Base-by-base conservation (phyloP, 1,140 invertebrate species). In the Drosophila melanica region DNA sequence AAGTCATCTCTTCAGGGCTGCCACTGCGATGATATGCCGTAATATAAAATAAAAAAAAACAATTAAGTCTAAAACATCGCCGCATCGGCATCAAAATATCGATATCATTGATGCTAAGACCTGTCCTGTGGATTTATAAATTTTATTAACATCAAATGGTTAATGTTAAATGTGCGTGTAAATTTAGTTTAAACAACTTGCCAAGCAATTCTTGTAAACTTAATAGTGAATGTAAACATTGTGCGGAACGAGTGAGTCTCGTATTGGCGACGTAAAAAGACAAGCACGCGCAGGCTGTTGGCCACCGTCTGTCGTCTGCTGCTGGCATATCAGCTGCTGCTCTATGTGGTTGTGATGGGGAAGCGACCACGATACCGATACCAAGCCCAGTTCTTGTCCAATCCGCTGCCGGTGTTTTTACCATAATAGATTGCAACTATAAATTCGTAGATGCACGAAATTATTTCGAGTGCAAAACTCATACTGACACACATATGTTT, bases 281-380 rank as follows among this genome's bases (percentile, higher is more conserved):
- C 59, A 62, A 86, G 78, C 81, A 86, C 81, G 81, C 77, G 81
- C 77, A 86, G 74, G 75, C 71, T 79, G 27, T 6, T 27, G 27
- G 6, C 27, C 27, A 27, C 27, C 27, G 27, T 27, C 27, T 27
- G 60, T 30, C 71, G 75, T 77, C 74, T 72, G 63, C 69, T 71
- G 45, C 45, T 60, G 58, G 60, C 68, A 47, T 75, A 81, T 86
- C 81, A 86, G 81, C 81, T 77, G 81, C 81, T 85, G 68, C 50
- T 27, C 48, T 37, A 23, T 60, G 27, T 48, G 11, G 33, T 44
- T 58, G 45, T 59, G 47, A 67, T 65, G 63, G 33, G 60, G 63
- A 74, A 80, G 48, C 72, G 41, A 76, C 42, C 50, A 60, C 76
- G 80, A 67, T 60, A 65, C 73, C 79, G 73, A 65, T 66, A 75